Base-by-base conservation (phyloP, 1,140 invertebrate species). In the Acromyrmex echinatior region DNA sequence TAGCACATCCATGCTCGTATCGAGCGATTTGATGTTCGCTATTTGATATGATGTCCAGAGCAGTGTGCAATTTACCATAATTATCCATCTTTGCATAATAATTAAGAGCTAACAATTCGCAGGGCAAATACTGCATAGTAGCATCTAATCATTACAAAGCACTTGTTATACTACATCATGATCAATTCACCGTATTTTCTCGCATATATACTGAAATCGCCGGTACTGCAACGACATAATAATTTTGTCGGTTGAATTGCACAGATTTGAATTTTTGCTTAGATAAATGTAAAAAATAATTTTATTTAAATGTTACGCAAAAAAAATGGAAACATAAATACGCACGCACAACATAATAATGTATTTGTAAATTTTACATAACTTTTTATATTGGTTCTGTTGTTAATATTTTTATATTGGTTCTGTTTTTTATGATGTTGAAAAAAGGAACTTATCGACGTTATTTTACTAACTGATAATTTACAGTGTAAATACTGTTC, bases 111-210 rank as follows among this genome's bases (percentile, higher is more conserved):
- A 63, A 74, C 80, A 74, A 49, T 81, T 71, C 10, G 12, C 6
- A 49, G 28, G 25, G 25, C 56, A 74, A 84, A 62, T 84, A 51
- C 25, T 6, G 53, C 53, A 58, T 58, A 21, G 25, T 45, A 74
- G 80, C 39, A 76, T 76, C 56, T 62, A 84, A 84, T 84, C 45
- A 76, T 74, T 81, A 58, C 21, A 81, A 81, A 73, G 66, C 79
- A 81, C 49, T 81, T 56, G 31, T 73, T 81, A 73, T 14, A 71
- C 35, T 39, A 45, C 9, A 45, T 45, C 39, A 45, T 73, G 31
- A 58, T 81, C 35, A 16, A 73, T 73, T 81, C 35, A 70, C 0
- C 31, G 31, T 6, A 45, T 35, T 81, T 39, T 81, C 65, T 81
- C 31, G 25, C 2, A 31, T 35, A 14, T 51, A 3, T 16, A 28